phyloP scores from a whole-genome alignment of 2,113 vertebrate species.

The Carlito syrichta region DNA sequence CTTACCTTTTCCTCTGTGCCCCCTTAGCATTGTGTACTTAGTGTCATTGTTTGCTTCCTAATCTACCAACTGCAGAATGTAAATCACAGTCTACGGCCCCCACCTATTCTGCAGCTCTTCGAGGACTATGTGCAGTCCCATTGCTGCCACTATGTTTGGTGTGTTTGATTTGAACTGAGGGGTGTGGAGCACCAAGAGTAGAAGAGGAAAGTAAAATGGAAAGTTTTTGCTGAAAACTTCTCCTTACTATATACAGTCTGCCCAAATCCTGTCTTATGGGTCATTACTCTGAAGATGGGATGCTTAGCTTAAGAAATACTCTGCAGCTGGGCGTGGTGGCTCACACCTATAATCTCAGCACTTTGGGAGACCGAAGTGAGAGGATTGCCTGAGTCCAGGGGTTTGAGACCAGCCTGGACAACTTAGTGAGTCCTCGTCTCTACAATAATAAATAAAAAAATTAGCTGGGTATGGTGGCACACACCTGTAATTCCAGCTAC shows the following conservation, averaged over 20 bases:
- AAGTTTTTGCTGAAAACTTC: background rate
- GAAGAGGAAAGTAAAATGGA: background rate
- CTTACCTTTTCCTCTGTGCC: background rate
- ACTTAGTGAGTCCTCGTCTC: too few relatives aligned
- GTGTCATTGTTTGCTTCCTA: background rate
- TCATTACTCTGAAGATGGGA: background rate
- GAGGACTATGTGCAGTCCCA: background rate
- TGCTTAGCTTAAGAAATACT: background rate
- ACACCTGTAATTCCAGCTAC: too few relatives aligned
- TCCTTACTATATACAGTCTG: background rate
- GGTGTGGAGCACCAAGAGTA: background rate
- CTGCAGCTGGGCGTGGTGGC: too few relatives aligned
- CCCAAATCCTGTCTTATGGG: background rate
- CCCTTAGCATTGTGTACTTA: background rate
- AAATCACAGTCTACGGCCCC: background rate
- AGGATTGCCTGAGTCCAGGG: too few relatives aligned
- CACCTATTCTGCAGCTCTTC: background rate
- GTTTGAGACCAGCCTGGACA: too few relatives aligned
- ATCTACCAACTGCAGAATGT: background rate
- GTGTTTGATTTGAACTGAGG: background rate
- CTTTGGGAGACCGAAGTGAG: too few relatives aligned
- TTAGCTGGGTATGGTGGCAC: too few relatives aligned
- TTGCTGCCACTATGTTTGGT: background rate
- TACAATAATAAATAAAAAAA: too few relatives aligned
- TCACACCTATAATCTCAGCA: too few relatives aligned